Percentiles rank a stretch among this genome's conserved stretches.
phyloP scores from a whole-genome alignment of 2,113 vertebrate species.

The Sphyrna mokarran region DNA sequence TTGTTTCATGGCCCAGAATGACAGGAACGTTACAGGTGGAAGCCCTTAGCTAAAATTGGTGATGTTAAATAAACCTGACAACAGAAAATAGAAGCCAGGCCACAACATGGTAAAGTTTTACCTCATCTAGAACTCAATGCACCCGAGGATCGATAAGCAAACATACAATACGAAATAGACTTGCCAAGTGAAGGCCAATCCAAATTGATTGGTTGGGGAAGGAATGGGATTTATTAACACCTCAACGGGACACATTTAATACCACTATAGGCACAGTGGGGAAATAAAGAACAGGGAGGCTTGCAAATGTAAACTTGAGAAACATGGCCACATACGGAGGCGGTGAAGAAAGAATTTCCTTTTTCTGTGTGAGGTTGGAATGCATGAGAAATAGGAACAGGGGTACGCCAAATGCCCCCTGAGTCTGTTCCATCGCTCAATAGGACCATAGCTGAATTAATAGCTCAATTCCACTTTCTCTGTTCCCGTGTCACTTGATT shows the following conservation, averaged over 20 bases:
- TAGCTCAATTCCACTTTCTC: too few relatives aligned
- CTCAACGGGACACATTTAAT: background rate
- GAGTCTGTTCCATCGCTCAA: too few relatives aligned
- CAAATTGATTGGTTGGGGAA: background rate
- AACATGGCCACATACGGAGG: background rate
- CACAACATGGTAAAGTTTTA: background rate
- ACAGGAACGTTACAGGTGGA: background rate
- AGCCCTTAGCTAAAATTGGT: background rate
- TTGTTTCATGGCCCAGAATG: background rate
- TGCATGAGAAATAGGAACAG: background rate
- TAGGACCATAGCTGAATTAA: too few relatives aligned
- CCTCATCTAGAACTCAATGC: background rate
- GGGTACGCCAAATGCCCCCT: too few relatives aligned
- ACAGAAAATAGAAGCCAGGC: background rate
- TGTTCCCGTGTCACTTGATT: too few relatives aligned
- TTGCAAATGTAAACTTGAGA: background rate
- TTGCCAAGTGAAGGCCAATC: background rate
- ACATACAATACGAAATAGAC: background rate
- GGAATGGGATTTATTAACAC: background rate
- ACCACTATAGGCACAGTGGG: background rate
- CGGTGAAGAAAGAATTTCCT: background rate
- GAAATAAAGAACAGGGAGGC: background rate
- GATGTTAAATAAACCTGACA: background rate
- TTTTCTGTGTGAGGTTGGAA: background rate
- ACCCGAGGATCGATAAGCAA: background rate